Evolutionary conservation across 2,113 vertebrate genomes (phyloP), one percentile per base, ranked within the genome.

Genomic region (Triplophysa tibetana): DNA sequence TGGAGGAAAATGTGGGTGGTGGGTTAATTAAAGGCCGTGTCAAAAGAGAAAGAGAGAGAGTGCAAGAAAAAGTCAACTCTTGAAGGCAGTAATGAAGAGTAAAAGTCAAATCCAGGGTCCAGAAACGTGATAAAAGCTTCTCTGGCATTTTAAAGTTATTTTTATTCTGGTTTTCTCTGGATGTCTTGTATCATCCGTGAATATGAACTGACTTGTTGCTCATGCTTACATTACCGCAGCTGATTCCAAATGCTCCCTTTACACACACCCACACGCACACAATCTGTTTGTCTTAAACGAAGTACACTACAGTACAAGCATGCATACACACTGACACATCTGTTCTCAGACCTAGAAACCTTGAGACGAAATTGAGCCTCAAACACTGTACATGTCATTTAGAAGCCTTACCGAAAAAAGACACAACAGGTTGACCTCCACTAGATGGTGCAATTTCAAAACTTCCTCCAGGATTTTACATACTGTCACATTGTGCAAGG

Each of bases 161-260:
- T 85, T 82, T 85, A 85, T 82, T 77, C 73, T 45, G 65, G 19
- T 33, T 65, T 75, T 79, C 58, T 85, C 24, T 64, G 45, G 43
- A 83, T 58, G 84, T 87, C 82, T 86, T 90, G 87, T 38, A 8
- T 87, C 83, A 64, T 85, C 88, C 80, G 72, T 86, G 86, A 81
- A 84, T 63, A 85, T 72, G 50, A 73, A 70, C 61, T 21, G 63
- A 64, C 21, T 52, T 79, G 82, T 64, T 75, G 81, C 38, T 79
- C 79, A 82, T 65, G 78, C 82, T 86, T 86, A 21, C 82, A 66
- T 86, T 85, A 77, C 33, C 41, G 16, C 29, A 68, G 60, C 29
- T 67, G 48, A 78, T 74, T 75, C 72, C 66, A 77, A 38, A 66
- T 13, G 41, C 72, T 43, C 70, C 12, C 50, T 11, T 16, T 14